Evolutionary conservation across 92 coral and sea anemone species (phyloP), one percentile per base, ranked within the genome.

Genomic region (Porites lobata): DNA sequence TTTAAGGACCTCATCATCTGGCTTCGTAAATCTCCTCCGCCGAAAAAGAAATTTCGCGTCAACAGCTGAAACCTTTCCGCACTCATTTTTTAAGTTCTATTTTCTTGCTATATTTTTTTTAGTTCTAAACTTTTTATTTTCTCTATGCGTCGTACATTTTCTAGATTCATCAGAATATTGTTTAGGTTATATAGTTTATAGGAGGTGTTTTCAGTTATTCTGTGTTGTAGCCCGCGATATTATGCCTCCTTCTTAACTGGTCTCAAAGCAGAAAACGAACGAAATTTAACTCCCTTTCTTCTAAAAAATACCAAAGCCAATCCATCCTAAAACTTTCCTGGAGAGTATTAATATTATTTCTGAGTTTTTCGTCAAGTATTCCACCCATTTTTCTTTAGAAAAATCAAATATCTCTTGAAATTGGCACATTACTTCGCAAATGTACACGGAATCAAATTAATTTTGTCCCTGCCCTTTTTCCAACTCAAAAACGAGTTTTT

Each of bases 331-430:
- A 2, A 38, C 38, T 82, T 70, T 32, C 64, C 54, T 78, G 20
- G 12, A 56, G 38, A 3, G 51, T 6, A 17, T 47, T 56, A 7
- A 14, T 72, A 13, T 83, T 50, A 24, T 17, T 47, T 7, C n/a
- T 13, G 47, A 38, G 8, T 73, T 63, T 69, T 58, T 51, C 19
- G 71, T 71, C 43, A 57, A 20, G n/a, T 61, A 57, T 71, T 83
- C 72, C 61, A 61, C 80, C 72, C 61, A 62, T 74, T 74, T 65
- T 64, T 52, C 64, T 17, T 63, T 50, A 12, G 64, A 26, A 84
- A 84, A 75, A 22, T 65, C 81, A 21, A 61, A 22, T 56, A 74
- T 73, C 65, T 74, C 57, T 75, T 62, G 63, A 84, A 75, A 74
- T 84, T 73, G 62, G 64, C 29, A 47, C 72, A 18, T 70, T 58